Conservation (phyloP, 2,113 vertebrate genomes). For the Phycodurus eques region DNA sequence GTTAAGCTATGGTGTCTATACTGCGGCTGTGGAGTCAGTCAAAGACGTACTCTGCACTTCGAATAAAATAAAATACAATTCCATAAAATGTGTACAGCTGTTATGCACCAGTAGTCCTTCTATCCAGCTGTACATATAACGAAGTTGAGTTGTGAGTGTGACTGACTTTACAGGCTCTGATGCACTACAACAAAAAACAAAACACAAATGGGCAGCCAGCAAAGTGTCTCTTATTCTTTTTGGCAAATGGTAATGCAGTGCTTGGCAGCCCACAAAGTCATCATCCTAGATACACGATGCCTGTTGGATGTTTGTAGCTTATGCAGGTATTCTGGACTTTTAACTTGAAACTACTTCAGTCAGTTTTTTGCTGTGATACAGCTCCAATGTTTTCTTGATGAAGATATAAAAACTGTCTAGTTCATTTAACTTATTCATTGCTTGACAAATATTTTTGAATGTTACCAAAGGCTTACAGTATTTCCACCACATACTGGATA, state of each 20-base stretch:
- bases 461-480: neutral
- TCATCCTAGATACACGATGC: neutral
- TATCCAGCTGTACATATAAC: neutral
- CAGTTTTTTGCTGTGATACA: neutral
- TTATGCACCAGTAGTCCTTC: neutral
- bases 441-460: neutral
- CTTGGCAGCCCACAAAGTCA: slow-evolving; percentile 1
- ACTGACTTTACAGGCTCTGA: neutral
- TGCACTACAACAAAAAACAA: neutral
- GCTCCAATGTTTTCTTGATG: neutral
- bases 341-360: neutral
- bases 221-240: neutral
- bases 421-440: neutral
- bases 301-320: neutral
- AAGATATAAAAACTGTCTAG: neutral
- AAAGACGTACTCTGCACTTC: neutral
- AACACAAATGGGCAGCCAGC: slow-evolving; percentile 1
- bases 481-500: neutral
- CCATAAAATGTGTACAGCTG: neutral
- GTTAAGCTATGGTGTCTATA: neutral
- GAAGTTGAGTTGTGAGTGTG: neutral
- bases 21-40: neutral
- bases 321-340: neutral
- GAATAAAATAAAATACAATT: neutral
- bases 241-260: neutral